Evolutionary conservation across 2,797 vertebrate species (phyloP), one percentile per base, ranked within the genome.

Genomic region (Eremophila alpestris): DNA sequence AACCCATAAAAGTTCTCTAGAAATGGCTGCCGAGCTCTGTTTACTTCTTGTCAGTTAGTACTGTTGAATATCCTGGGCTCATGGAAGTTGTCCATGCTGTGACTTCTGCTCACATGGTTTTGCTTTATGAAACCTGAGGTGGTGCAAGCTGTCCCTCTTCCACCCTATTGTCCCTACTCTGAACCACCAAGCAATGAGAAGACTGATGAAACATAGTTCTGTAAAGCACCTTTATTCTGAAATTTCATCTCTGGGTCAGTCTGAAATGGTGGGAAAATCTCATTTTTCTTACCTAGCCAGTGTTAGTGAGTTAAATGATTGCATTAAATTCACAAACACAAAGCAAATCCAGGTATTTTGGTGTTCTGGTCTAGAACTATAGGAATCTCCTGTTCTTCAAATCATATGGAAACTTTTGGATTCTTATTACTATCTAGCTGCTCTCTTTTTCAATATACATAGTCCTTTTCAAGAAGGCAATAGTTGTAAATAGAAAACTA

Each of bases 251-350:
- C 32, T 76, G 4, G 0, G 5, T 83, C 62, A 75, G 21, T 54
- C 43, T 73, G 70, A 92, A 91, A 23, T 76, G 11, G 32, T 91
- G 27, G 30, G 16, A 59, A 71, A 83, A 49, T 58, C 7, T 82
- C 0, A 3, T 30, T 93, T 89, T 78, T 60, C 38, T 83, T 85
- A 46, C 11, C 10, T 0, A 0, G 20, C 2, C 68, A 59, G 13
- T 55, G 29, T 65, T 85, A 27, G 60, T 74, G 56, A 77, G 10
- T 38, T 70, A 34, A 80, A 77, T 26, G 56, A 83, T 38, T 67
- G 14, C 18, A 64, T 65, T 67, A 27, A 78, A 46, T 86, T 67
- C 5, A 46, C 40, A 51, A 69, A 62, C 1, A 6, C 12, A 8
- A 78, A 65, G 41, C 24, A 83, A 34, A 62, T 63, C 43, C 22